Percentiles rank a stretch among this genome's conserved stretches.
Evolutionary conservation across 2,113 vertebrate species (phyloP).

Genomic region (Cebus imitator): DNA sequence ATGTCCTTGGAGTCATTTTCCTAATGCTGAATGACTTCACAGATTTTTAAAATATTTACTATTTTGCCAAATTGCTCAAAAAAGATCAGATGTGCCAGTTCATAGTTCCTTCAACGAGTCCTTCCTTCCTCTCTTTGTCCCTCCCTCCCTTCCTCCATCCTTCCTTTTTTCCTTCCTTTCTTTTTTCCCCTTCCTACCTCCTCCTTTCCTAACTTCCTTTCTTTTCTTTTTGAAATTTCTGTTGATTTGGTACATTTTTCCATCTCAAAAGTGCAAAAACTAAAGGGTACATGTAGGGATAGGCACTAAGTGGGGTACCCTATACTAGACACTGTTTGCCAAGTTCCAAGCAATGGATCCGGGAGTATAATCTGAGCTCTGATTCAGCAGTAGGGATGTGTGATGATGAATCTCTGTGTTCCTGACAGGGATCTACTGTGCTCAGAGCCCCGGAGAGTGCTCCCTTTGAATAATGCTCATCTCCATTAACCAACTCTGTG

Average conservation of each 20-base stretch:
- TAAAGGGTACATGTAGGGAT: neutral
- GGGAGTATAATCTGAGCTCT: neutral
- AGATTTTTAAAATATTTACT: conserved; percentile 27
- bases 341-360: neutral
- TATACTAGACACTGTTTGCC: neutral
- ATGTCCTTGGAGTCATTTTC: neutral
- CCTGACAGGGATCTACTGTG: neutral
- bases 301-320: neutral
- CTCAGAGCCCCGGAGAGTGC: neutral
- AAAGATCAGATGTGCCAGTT: neutral
- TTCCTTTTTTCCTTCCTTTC: neutral
- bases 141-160: neutral
- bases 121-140: neutral
- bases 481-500: conserved; percentile 14
- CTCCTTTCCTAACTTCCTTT: neutral
- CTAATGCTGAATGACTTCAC: neutral
- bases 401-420: neutral
- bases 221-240: conserved; percentile 6
- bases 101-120: neutral
- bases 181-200: neutral
- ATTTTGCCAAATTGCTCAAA: neutral
- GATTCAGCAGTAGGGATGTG: neutral
- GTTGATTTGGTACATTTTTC: neutral
- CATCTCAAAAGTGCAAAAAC: neutral
- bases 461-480: neutral